Conservation (phyloP, 2,113 vertebrate genomes). For the Collichthys lucidus region DNA sequence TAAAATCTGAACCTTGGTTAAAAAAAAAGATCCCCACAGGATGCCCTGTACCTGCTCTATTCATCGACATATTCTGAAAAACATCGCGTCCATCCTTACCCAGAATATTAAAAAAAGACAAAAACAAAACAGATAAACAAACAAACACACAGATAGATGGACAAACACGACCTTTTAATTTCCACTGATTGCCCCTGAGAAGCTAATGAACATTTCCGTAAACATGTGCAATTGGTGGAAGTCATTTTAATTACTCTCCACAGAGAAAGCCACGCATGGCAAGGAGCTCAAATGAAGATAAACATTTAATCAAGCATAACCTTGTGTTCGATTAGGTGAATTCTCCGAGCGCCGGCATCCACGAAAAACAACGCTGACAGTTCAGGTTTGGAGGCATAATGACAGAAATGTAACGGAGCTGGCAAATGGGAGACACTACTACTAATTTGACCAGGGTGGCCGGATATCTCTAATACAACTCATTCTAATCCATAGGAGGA, state of each 20-base stretch:
- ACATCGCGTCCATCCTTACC: constrained; percentile 52
- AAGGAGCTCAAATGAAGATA: constrained; percentile 80
- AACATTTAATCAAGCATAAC: constrained; percentile 83
- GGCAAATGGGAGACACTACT: constrained; percentile 40
- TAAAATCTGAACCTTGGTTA: constrained; percentile 57
- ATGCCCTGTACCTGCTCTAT: constrained; percentile 19
- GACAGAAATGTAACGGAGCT: constrained; percentile 64
- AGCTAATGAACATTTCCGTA: constrained; percentile 83
- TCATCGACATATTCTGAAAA: constrained; percentile 47
- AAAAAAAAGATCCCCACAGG: constrained; percentile 41
- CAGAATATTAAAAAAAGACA: constrained; percentile 17
- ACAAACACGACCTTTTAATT: constrained; percentile 84
- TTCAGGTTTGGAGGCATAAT: constrained; percentile 63
- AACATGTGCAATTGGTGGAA: constrained; percentile 80
- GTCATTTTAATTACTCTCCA: constrained; percentile 84
- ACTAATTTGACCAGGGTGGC: constrained; percentile 59
- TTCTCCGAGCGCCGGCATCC: constrained; percentile 50
- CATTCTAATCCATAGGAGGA: constrained; percentile 68
- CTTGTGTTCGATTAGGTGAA: constrained; percentile 74
- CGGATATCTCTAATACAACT: constrained; percentile 63
- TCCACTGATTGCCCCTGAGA: constrained; percentile 78
- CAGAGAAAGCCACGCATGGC: constrained; percentile 66
- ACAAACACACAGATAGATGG: constrained; percentile 70
- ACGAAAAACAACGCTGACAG: constrained; percentile 64
- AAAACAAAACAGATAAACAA: constrained; percentile 54